Base-by-base conservation (phyloP, 2,797 vertebrate genomes). In the Apogon hyalosoma region DNA sequence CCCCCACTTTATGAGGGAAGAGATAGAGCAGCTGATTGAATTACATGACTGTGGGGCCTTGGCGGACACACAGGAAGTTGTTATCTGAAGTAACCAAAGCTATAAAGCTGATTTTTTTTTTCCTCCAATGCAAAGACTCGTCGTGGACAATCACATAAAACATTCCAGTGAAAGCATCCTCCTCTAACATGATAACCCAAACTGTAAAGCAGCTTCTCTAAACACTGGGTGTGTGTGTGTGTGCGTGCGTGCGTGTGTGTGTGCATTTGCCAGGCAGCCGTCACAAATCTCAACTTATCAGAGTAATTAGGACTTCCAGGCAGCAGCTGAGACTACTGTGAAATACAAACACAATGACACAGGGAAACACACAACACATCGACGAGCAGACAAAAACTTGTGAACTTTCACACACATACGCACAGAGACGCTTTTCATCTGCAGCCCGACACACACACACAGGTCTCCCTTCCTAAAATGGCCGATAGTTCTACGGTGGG, bases 401-500 rank as follows among this genome's bases (percentile, higher is more conserved):
- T 42, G 14, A 73, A 60, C 50, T n/a, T 51, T 28, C 55, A 19
- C 67, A 70, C 31, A 53, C 41, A 53, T 21, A 67, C 45, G 49
- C 53, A 55, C 43, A 59, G 1, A 21, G 31, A 12, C 4, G 4
- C 38, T 76, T 53, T 52, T 68, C 40, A 48, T 65, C n/a, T 11
- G 40, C 60, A 54, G 56, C 58, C 66, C 16, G 54, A 75, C 62
- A 58, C 12, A 65, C 3, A 28, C 24, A 28, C 24, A 36, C 73
- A 67, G 63, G 62, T 63, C 65, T 59, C 21, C 38, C 57, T 36
- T 50, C 59, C 65, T 81, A 89, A 90, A 81, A 92, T 87, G 84
- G 79, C 85, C 24, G 66, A 75, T 18, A 3, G 56, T 28, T 59
- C 49, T 55, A 13, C 6, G 6, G 0, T 16, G 36, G 56, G 56